Conservation (phyloP, 2,888 invertebrate genomes). For the Willowsia nigromaculata region DNA sequence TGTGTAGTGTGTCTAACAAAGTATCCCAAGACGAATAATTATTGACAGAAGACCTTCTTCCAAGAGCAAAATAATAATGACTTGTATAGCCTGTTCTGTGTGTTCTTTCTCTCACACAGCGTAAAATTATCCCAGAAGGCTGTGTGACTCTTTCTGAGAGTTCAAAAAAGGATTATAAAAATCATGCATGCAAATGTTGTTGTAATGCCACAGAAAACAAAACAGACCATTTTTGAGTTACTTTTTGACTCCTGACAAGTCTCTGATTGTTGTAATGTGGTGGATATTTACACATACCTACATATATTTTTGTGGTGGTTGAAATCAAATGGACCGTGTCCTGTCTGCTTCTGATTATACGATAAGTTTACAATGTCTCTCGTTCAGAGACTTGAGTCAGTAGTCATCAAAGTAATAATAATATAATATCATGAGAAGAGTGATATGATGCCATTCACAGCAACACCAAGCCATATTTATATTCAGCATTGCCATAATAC, state of each 20-base stretch:
- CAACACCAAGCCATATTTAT: background rate
- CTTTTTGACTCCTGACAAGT: background rate
- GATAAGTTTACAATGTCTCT: background rate
- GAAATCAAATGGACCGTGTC: constrained; percentile 51
- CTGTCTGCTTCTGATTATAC: background rate
- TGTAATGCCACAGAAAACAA: background rate
- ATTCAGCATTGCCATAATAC: background rate
- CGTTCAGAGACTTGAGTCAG: background rate
- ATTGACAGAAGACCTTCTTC: constrained; percentile 52
- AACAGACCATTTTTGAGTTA: background rate
- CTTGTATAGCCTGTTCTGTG: background rate
- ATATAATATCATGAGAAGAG: background rate
- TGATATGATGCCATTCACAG: background rate
- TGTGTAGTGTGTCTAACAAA: background rate
- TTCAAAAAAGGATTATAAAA: background rate
- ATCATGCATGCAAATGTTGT: background rate
- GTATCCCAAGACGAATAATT: background rate
- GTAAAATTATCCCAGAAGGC: constrained; percentile 29
- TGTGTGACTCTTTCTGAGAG: constrained; percentile 19
- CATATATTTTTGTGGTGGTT: background rate
- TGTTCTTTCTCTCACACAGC: background rate
- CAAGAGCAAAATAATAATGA: background rate
- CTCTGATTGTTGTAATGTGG: background rate
- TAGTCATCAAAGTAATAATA: background rate
- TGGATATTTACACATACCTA: too few species aligned